These are phyloP conservation scores for Polydrusus pterygomalis DNA, from an alignment of 2,888 invertebrate genomes.

Conservation along the genomic window DNA sequence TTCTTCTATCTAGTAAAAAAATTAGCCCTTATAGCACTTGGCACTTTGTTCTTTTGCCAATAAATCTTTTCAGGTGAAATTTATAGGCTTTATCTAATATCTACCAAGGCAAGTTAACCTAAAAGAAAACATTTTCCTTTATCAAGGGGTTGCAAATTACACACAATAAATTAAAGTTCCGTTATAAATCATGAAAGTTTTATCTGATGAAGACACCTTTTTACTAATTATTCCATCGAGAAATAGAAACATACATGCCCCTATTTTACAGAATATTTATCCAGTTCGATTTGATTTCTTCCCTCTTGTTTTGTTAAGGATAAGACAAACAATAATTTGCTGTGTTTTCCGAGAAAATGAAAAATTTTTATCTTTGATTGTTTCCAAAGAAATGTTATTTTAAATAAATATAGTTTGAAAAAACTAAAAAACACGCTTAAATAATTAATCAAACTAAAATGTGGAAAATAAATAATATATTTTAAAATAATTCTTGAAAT, in stretches of 20 bases:
- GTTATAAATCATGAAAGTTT: conserved; percentile 35
- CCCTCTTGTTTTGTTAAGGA: background rate
- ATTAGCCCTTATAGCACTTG: conserved; percentile 3
- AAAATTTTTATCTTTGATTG: no score
- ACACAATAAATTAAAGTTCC: conserved; percentile 38
- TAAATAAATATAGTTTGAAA: no score
- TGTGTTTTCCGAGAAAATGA: no score
- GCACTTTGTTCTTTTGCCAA: conserved; percentile 19
- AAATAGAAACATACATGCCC: background rate
- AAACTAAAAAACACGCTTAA: no score
- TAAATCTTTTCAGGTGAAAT: conserved; percentile 32
- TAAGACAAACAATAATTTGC: background rate
- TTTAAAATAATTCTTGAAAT: no score
- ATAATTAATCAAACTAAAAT: no score
- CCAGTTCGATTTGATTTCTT: background rate
- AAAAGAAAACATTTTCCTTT: conserved; percentile 33
- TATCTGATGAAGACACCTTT: conserved; percentile 31
- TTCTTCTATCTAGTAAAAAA: background rate
- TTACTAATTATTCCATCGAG: conserved; percentile 23
- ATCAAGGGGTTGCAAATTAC: conserved; percentile 41
- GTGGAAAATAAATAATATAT: no score
- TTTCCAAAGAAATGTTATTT: no score
- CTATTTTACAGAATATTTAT: background rate
- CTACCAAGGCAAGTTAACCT: conserved; percentile 29
- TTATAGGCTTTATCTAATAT: conserved; percentile 43